Evolutionary conservation across 2,113 vertebrate genomes (phyloP), one percentile per base, ranked within the genome.

Genomic region (Chunga burmeisteri): DNA sequence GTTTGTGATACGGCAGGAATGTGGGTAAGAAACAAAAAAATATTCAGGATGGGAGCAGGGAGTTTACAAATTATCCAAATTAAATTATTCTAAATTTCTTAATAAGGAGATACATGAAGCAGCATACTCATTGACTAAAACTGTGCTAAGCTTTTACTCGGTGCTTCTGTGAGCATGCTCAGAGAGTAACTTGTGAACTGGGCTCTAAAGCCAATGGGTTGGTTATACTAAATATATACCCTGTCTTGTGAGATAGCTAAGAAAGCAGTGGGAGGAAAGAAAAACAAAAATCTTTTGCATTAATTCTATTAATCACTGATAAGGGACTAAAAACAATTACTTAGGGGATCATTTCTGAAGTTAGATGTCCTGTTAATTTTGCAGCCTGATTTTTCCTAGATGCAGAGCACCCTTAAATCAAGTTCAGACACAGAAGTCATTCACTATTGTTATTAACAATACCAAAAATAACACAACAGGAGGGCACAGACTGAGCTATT

Each of bases 341-440:
- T 40, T 34, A 66, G 13, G n/a, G 20, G 11, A 91, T 63, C 0
- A n/a, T 71, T 94, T 94, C 2, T 30, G 17, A 77, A 87, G 11
- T 40, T 46, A 47, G 20, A 55, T 50, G 15, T 49, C 30, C 58
- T 38, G 11, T 61, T 34, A 78, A 89, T 58, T 93, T 96, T 67
- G 12, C 36, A 91, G 91, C 13, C 93, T 95, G 66, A 30, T 89
- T 95, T 90, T 70, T 90, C 67, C 52, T 66, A 82, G 67, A 61
- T 66, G 91, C 91, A 93, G 86, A 96, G 89, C 86, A 97, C 78
- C 58, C 32, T 55, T 87, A 77, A 87, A 42, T 63, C 58, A 85
- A 73, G 40, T 55, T 85, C 86, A 87, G 62, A 80, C 63, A 78
- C 79, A 84, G 65, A 94, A 95, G 59, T 89, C 11, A 61, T 65